Evolutionary conservation across 2,113 vertebrate genomes (phyloP).

Genomic region (Clarias magur): DNA sequence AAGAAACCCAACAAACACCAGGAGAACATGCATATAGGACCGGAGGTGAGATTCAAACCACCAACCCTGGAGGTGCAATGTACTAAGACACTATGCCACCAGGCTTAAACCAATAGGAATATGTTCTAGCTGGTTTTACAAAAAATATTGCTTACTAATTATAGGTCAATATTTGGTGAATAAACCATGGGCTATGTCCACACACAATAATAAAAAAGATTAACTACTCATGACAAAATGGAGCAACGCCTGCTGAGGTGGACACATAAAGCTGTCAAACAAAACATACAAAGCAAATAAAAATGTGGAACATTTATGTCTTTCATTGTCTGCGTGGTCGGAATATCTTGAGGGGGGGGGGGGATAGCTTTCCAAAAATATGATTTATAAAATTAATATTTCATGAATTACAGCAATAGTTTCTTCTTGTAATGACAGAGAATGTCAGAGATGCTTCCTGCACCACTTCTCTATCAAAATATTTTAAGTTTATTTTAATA

Average conservation of each 20-base stretch:
- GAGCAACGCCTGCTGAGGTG: not conserved
- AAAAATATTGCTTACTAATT: not conserved
- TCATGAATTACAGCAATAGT: not conserved
- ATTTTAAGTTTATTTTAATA: not conserved
- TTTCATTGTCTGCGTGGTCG: too few relatives aligned
- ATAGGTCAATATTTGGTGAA: not conserved
- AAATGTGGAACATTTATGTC: too few relatives aligned
- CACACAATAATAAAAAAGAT: not conserved
- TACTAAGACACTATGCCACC: too few relatives aligned
- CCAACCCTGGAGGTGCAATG: too few relatives aligned
- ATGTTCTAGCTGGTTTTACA: not conserved
- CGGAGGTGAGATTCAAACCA: too few relatives aligned
- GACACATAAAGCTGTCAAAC: too few relatives aligned
- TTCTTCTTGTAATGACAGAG: not conserved
- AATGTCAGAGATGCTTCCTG: not conserved
- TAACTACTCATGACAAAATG: not conserved
- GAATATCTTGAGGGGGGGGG: too few relatives aligned
- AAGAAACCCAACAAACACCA: too few relatives aligned
- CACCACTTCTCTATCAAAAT: not conserved
- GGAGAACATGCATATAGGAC: too few relatives aligned
- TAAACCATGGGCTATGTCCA: not conserved
- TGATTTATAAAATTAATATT: not conserved
- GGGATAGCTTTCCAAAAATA: not conserved
- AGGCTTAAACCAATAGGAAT: not conserved
- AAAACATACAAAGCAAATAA: too few relatives aligned